phyloP scores from a whole-genome alignment of 2,113 vertebrate species.

The Ailuropoda melanoleuca region DNA sequence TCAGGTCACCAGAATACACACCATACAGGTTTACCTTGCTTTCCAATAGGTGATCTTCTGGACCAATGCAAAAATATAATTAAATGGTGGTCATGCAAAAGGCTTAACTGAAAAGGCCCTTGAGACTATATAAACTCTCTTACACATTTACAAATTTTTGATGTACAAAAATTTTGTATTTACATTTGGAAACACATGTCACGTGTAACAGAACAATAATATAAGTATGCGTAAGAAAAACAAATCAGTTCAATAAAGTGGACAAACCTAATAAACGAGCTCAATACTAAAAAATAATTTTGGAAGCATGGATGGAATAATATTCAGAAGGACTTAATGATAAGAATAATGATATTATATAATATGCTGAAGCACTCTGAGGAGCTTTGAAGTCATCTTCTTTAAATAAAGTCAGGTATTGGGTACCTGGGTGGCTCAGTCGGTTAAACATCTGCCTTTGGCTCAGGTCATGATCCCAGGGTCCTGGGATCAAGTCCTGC shows the following conservation, averaged over 20 bases:
- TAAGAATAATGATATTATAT: neutral
- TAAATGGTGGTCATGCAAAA: neutral
- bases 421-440: no score
- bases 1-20: neutral
- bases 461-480: no score
- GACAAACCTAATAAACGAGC: neutral
- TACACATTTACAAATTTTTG: neutral
- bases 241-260: neutral
- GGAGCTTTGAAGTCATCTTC: neutral
- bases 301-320: neutral
- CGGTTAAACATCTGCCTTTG: no score
- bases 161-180: slow-evolving; percentile 8
- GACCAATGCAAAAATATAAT: neutral
- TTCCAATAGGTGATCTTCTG: neutral
- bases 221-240: neutral
- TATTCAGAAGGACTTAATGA: slow-evolving; percentile 28
- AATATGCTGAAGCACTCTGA: neutral
- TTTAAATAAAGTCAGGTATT: neutral
- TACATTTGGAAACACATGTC: neutral
- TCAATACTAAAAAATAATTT: slow-evolving; percentile 12
- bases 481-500: no score
- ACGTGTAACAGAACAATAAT: neutral
- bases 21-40: neutral
- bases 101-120: neutral
- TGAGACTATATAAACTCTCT: slow-evolving; percentile 24